Percentiles rank a stretch among this genome's conserved stretches.
Evolutionary conservation across 2,113 vertebrate species (phyloP).

Genomic region (Anguilla rostrata): DNA sequence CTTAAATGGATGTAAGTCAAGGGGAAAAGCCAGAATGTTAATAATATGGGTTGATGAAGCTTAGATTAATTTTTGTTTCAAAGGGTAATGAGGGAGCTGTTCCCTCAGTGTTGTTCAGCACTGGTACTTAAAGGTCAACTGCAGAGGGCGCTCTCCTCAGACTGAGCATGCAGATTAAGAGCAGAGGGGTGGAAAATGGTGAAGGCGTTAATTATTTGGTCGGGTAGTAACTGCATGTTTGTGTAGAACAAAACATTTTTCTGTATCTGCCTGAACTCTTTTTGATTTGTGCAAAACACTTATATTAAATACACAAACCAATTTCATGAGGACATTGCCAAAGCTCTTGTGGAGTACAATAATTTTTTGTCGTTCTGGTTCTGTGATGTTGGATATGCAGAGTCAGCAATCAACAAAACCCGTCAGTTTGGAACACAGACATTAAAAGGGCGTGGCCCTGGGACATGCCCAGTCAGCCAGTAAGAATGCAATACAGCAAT

Average conservation of each 20-base stretch:
- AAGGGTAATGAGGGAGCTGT: conserved; percentile 5
- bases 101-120: not conserved
- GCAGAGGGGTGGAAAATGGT: not conserved
- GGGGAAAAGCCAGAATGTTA: not conserved
- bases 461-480: no score
- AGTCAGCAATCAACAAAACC: no score
- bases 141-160: conserved; percentile 6
- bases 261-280: no score
- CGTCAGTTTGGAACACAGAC: no score
- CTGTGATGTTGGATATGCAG: no score
- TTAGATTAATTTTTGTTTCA: not conserved
- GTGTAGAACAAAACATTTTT: no score
- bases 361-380: no score
- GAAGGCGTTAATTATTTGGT: not conserved
- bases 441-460: no score
- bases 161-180: not conserved
- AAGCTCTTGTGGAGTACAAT: not conserved
- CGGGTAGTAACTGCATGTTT: no score
- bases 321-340: no score
- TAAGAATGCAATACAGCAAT: no score
- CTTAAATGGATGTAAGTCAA: not conserved
- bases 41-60: not conserved
- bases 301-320: not conserved
- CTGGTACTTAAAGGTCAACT: not conserved
- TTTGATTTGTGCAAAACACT: no score